Evolutionary conservation across 2,113 vertebrate genomes (phyloP), one percentile per base, ranked within the genome.

Genomic region (Gadus macrocephalus): DNA sequence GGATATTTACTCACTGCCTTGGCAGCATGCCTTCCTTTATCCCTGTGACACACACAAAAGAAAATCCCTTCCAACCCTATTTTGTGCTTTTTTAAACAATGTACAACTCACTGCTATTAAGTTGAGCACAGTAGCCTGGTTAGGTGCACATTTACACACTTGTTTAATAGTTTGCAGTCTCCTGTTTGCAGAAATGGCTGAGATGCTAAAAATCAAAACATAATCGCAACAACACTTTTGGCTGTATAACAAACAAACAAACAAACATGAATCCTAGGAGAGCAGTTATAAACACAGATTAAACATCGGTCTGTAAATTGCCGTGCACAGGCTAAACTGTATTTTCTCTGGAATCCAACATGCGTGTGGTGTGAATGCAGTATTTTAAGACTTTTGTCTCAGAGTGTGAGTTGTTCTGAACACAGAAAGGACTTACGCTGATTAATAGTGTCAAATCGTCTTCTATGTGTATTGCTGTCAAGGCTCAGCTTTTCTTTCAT

Each of bases 401-500:
- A 9, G 11, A 2, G 42, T 49, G 42, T 49, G 75, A 81, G 86
- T 77, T 81, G 64, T 86, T 85, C 38, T 85, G 80, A 87, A 85
- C 70, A 19, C 77, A 77, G 81, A 73, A 78, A 75, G 83, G 69
- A 73, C 59, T 14, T 66, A 77, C 69, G 65, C 73, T 82, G 66
- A 73, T 83, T 85, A 85, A 83, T 78, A 76, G 71, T 82, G 74
- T 85, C 85, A 83, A 70, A 77, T 74, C 67, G 64, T 67, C 71
- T 82, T 73, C 42, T 20, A 49, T 49, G 42, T 80, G 70, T 80
- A 79, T 83, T 86, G 74, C 76, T 82, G 76, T 77, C 90, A 91
- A 92, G 90, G 87, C 87, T 86, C 86, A 86, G 85, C 86, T 85
- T 90, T 49, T 49, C 42, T 49, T 90, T 92, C 91, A 93, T 92